phyloP scores from a whole-genome alignment of 2,113 vertebrate genomes.

The Leptosomus discolor region DNA sequence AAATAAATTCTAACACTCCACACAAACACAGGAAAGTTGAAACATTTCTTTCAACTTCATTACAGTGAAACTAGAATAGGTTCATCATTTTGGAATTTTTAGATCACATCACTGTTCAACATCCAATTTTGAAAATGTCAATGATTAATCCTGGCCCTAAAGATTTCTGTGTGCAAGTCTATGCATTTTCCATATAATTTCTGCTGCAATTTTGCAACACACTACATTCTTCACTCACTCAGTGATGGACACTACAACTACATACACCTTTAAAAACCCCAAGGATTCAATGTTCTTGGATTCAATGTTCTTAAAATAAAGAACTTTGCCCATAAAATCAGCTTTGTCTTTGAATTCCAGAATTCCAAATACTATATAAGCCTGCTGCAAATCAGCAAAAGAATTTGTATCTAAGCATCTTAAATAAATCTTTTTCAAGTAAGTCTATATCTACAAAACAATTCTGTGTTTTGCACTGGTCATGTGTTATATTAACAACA shows the following conservation, averaged over 20 bases:
- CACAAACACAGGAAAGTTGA: not conserved
- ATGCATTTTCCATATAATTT: not conserved
- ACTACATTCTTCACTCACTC: not conserved
- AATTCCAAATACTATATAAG: not conserved
- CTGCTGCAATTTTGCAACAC: not conserved
- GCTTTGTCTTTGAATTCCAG: not conserved
- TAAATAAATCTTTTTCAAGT: not conserved
- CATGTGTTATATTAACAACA: not conserved
- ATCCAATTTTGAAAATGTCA: not conserved
- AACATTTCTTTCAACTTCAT: not conserved
- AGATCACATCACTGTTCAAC: not conserved
- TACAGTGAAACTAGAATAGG: not conserved
- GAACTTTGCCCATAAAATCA: not conserved
- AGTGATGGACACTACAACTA: not conserved
- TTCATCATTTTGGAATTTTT: not conserved
- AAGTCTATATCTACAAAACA: not conserved
- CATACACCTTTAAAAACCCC: not conserved
- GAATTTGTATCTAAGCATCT: slow-evolving; percentile 35
- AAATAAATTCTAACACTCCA: not conserved
- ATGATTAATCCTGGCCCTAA: not conserved
- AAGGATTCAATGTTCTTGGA: not conserved
- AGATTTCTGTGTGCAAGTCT: not conserved
- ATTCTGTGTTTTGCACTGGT: not conserved
- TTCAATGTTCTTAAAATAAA: not conserved
- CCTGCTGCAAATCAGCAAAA: slow-evolving; percentile 42